Percentiles rank a stretch among this genome's conserved stretches.
Evolutionary conservation across 2,113 vertebrate species (phyloP).

Genomic region (Protobothrops mucrosquamatus): DNA sequence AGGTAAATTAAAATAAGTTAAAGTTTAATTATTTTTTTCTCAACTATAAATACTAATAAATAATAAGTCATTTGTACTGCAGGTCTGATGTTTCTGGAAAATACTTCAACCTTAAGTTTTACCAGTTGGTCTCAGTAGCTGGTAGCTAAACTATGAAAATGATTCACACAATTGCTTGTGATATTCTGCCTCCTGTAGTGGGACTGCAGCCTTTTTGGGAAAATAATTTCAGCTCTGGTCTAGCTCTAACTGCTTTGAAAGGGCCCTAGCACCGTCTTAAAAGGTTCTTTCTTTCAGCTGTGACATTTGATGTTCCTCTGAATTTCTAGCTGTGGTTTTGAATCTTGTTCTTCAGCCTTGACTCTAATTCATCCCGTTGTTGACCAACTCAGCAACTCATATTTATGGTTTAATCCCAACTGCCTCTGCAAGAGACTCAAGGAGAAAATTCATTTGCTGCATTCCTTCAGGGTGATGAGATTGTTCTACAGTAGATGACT

Average conservation of each 20-base stretch:
- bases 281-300: neutral
- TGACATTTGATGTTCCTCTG: neutral
- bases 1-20: neutral
- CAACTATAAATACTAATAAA: neutral
- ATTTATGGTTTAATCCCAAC: neutral
- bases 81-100: neutral
- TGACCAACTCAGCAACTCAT: neutral
- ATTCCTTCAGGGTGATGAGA: neutral
- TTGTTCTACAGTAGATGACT: neutral
- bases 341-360: neutral
- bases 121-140: neutral
- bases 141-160: neutral
- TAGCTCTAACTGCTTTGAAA: neutral
- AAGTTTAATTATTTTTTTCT: neutral
- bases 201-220: neutral
- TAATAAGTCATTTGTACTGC: neutral
- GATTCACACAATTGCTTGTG: neutral
- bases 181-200: neutral
- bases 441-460: neutral
- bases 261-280: neutral
- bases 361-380: neutral
- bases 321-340: neutral
- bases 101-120: neutral
- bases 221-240: neutral
- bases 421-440: neutral